Percentiles rank a stretch among this genome's conserved stretches.
Conservation (phyloP, 2,888 invertebrate species). For the Archaeoteleia sp. region DNA sequence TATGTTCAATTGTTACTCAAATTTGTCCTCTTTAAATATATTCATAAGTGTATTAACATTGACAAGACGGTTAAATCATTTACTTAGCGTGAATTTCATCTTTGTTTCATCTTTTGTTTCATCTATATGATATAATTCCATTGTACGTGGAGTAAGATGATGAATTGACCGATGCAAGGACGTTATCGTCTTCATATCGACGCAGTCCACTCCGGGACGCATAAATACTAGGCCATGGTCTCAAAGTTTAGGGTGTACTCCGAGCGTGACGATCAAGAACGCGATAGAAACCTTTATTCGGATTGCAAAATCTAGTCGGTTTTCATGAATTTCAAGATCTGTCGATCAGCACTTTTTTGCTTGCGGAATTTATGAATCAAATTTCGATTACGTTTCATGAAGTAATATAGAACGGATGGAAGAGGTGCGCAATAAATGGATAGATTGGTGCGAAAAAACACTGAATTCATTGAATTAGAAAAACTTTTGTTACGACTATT, state of each 20-base stretch:
- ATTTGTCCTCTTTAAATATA: no score
- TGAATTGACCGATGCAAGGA: slow-evolving; percentile 22
- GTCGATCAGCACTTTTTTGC: no score
- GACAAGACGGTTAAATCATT: no score
- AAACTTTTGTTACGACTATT: no score
- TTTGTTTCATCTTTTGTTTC: not conserved
- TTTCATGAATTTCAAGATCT: slow-evolving; percentile 1
- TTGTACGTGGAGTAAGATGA: slow-evolving; percentile 17
- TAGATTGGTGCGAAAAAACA: no score
- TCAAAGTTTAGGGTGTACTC: slow-evolving; percentile 15
- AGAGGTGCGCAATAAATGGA: no score
- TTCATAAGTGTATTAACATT: no score
- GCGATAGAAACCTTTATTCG: slow-evolving; percentile 27
- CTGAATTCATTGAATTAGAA: no score
- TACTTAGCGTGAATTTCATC: slow-evolving; percentile 4
- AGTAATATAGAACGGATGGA: no score
- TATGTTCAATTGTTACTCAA: no score
- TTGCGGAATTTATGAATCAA: no score
- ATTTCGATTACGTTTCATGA: no score
- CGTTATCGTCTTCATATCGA: slow-evolving; percentile 8
- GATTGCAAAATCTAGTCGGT: not conserved
- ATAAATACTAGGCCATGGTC: slow-evolving; percentile 21
- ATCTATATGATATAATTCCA: slow-evolving; percentile 9
- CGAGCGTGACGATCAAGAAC: slow-evolving; percentile 52
- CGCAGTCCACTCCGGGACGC: not conserved